Evolutionary conservation across 2,113 vertebrate species (phyloP).

Genomic region (Aspiorhynchus laticeps): DNA sequence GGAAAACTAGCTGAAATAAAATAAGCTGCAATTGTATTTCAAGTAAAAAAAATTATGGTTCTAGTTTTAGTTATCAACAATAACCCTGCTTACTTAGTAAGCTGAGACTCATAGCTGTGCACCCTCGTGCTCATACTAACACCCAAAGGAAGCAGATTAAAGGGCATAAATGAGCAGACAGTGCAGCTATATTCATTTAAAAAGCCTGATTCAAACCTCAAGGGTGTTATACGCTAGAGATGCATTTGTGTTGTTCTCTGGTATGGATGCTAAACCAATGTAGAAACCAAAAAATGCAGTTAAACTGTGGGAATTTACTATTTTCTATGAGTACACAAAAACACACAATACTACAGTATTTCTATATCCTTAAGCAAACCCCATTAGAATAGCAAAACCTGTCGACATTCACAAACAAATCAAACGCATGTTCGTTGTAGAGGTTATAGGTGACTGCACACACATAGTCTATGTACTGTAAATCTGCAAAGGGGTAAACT

Average conservation of each 20-base stretch:
- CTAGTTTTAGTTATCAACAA: neutral
- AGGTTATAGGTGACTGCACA: neutral
- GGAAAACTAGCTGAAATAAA: too few species aligned
- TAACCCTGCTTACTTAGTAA: neutral
- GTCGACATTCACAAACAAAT: neutral
- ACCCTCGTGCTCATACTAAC: neutral
- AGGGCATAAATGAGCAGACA: constrained; percentile 41
- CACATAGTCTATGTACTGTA: neutral
- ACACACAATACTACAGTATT: neutral
- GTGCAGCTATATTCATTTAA: constrained; percentile 15
- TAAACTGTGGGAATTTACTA: neutral
- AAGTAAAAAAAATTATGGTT: neutral
- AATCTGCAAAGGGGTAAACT: neutral
- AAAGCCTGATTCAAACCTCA: constrained; percentile 24
- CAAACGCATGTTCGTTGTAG: neutral
- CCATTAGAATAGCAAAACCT: neutral
- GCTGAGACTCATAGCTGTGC: neutral
- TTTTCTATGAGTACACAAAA: neutral
- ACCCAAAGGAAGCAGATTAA: constrained; percentile 40
- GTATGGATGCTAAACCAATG: neutral
- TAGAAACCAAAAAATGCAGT: neutral
- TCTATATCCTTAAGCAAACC: neutral
- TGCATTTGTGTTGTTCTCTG: neutral
- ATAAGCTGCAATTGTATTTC: too few species aligned
- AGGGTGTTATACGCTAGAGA: neutral